A percentile compares a stretch with the other conserved stretches of the same genome.
Conservation (phyloP, 2,888 invertebrate genomes). For the Gymnoscelis rufifasciata region DNA sequence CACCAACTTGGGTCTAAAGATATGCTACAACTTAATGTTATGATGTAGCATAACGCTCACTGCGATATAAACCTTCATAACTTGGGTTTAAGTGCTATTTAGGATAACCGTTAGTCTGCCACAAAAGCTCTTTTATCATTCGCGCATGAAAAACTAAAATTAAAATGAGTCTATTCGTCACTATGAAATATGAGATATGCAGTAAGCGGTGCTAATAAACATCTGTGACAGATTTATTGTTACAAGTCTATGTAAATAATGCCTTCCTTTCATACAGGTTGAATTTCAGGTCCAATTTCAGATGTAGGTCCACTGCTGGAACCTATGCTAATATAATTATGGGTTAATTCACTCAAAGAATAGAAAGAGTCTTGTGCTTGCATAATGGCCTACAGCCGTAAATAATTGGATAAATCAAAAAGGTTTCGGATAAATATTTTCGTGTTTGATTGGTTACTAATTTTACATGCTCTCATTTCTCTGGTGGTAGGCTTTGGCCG, state of each 20-base stretch:
- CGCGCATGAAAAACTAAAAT: constrained; percentile 2
- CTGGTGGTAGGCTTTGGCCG: too few species aligned
- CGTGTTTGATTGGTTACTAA: too few species aligned
- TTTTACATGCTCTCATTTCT: too few species aligned
- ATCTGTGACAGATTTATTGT: not conserved
- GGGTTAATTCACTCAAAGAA: too few species aligned
- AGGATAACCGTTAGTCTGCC: constrained; percentile 1
- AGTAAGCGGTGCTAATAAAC: not conserved
- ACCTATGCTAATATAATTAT: too few species aligned
- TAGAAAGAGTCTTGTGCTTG: too few species aligned
- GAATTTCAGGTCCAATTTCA: too few species aligned
- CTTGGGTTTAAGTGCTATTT: constrained; percentile 9
- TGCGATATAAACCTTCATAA: constrained; percentile 25
- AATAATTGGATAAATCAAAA: too few species aligned
- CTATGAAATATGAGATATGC: not conserved
- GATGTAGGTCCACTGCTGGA: too few species aligned
- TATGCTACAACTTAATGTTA: constrained; percentile 53
- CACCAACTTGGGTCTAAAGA: constrained; percentile 44
- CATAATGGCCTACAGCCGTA: too few species aligned
- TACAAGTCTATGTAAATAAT: not conserved
- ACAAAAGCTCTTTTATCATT: constrained; percentile 4
- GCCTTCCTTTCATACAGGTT: not conserved
- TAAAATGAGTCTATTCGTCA: not conserved
- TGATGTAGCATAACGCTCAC: constrained; percentile 17
- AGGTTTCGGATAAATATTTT: too few species aligned